Base-by-base conservation (phyloP, 2,797 vertebrate species). In the Staurois parvus region DNA sequence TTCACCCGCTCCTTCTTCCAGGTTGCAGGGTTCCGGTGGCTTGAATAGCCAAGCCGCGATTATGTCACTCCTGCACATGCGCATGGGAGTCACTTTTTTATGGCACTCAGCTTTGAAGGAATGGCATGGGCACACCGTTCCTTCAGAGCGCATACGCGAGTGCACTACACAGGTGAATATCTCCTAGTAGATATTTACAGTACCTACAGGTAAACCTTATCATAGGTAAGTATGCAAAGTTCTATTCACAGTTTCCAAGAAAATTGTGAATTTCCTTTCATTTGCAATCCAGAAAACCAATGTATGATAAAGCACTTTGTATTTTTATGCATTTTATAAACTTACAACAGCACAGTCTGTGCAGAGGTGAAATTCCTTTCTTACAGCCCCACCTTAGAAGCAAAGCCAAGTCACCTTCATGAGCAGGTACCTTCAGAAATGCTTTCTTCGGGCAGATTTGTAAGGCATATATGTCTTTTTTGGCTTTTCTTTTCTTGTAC, bases 281-380 rank as follows among this genome's bases (percentile, higher is more conserved):
- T 56, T 10, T 28, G 19, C 21, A 42, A 81, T 7, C 30, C 30
- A 5, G 17, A 21, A 81, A 48, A 37, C 24, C 7, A 11, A 19
- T 72, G 67, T 59, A 72, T 11, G 28, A 28, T 15, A 28, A 74
- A 45, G 13, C 4, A 37, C 37, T 81, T 72, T 59, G n/a, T 29
- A 72, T 72, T 40, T 72, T 72, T 72, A 32, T 21, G 21, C 0
- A 21, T 13, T 59, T 17, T 66, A 59, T 24, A 24, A 76, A 42
- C 9, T 1, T 56, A 13, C 13, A 37, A 70, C 34, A 72, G 21
- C 13, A 56, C 11, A 81, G 17, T 24, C 26, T 40, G 79, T 29
- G 52, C 72, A 81, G 56, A 72, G 79, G 79, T 81, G 79, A 81
- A 15, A 81, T 81, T 72, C 69, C 34, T 81, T 28, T 6, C 30